Evolutionary conservation across 2,113 vertebrate species (phyloP).

Genomic region (Prolemur simus): DNA sequence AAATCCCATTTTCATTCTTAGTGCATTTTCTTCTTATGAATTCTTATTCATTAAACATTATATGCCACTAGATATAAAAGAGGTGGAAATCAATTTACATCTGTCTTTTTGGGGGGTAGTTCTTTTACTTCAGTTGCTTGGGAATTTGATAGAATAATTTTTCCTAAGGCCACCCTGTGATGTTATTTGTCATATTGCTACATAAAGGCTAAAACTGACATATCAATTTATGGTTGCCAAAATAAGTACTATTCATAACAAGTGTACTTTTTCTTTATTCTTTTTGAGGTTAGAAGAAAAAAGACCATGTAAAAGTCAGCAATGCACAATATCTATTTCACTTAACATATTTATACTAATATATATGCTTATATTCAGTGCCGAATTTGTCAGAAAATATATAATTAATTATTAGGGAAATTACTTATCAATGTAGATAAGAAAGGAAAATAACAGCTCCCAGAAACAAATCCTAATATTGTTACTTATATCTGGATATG

Average conservation of each 20-base stretch:
- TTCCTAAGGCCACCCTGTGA: slow-evolving; percentile 64
- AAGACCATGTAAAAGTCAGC: neutral
- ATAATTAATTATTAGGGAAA: neutral
- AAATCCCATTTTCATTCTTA: neutral
- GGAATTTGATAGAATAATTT: slow-evolving; percentile 63
- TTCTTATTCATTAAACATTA: slow-evolving; percentile 33
- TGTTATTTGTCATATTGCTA: slow-evolving; percentile 56
- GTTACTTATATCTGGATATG: neutral
- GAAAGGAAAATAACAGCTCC: neutral
- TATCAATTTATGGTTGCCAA: slow-evolving; percentile 67
- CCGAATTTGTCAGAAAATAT: neutral
- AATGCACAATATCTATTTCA: neutral
- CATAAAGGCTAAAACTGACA: slow-evolving; percentile 73
- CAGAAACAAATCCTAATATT: neutral
- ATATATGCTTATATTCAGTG: neutral
- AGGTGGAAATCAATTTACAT: slow-evolving; percentile 34
- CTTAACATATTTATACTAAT: neutral
- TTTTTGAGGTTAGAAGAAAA: neutral
- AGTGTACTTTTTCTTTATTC: slow-evolving; percentile 44
- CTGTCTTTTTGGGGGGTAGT: neutral
- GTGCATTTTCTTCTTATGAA: neutral
- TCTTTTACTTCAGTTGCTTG: slow-evolving; percentile 52
- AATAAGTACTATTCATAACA: slow-evolving; percentile 66
- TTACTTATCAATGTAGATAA: neutral
- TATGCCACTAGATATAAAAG: neutral